Evolutionary conservation across 2,888 invertebrate genomes (phyloP), one percentile per base, ranked within the genome.

Genomic region (Calameuta pallipes): DNA sequence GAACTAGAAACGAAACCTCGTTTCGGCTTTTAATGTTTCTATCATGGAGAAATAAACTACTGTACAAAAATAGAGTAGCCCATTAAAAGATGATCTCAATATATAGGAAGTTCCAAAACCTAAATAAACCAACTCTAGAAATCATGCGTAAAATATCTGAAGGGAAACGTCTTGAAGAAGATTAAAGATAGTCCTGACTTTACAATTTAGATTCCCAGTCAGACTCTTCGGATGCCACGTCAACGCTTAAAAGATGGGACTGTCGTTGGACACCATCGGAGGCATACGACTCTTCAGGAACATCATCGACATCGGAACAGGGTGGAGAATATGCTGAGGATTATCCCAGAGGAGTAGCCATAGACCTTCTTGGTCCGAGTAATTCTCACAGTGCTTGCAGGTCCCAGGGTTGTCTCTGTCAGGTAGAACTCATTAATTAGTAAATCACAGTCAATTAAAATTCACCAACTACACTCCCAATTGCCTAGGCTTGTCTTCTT

Each of bases 211-310:
- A 87, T 83, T 85, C 85, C 31, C 85, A 86, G 81, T 88, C 88
- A 77, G 89, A 90, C 73, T 88, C 88, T 0, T 90, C 89, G 31
- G 89, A 89, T 78, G 85, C 86, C 70, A 86, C 89, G 9, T 88
- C 89, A 74, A 89, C 88, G 70, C 86, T 87, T 75, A 90, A 91
- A 76, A 87, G 85, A 34, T 90, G 89, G 87, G 86, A 87, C 75
- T 85, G 84, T 80, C 85, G 87, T 70, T 90, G 90, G 89, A 88
- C 86, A 37, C 86, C 90, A 23, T 88, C 90, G 37, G 91, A 91
- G 76, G 85, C 85, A 23, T 90, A 90, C 82, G 90, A 90, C 75
- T 90, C 90, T 33, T 89, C 89, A 4, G 89, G 84, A 73, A 87
- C 89, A 9, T 87, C 90, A 1, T 89, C 90, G 4, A 85, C 87